Evolutionary conservation across 2,797 vertebrate species (phyloP).

Genomic region (Tangara arthus): DNA sequence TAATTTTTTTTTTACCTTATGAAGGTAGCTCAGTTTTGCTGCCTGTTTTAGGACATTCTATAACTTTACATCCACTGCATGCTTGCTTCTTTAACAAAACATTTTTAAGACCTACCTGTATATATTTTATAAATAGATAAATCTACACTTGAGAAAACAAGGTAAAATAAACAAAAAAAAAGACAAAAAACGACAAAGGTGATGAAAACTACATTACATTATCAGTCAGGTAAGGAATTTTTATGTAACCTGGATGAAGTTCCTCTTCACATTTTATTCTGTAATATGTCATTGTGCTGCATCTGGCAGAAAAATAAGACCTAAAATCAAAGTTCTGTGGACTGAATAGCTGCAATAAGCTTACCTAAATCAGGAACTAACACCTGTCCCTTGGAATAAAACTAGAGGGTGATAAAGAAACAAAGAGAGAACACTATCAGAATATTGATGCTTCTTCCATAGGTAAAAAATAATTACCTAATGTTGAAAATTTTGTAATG

Average conservation of each 20-base stretch:
- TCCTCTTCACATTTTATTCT: constrained; percentile 17
- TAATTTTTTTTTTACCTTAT: background rate
- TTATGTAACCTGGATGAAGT: background rate
- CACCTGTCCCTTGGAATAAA: background rate
- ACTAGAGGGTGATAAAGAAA: background rate
- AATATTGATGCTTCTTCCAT: background rate
- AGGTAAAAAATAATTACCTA: background rate
- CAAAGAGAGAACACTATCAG: background rate
- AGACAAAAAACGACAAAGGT: background rate
- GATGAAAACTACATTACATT: background rate
- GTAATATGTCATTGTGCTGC: background rate
- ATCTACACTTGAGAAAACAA: constrained; percentile 15
- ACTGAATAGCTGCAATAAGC: background rate
- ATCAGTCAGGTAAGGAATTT: background rate
- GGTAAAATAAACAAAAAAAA: background rate
- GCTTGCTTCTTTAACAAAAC: background rate
- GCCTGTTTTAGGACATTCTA: background rate
- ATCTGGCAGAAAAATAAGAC: background rate
- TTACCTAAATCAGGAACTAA: background rate
- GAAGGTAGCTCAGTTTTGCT: background rate
- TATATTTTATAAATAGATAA: background rate
- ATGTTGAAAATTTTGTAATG: background rate
- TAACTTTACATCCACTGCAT: background rate
- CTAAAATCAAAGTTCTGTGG: background rate
- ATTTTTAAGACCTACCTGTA: background rate